phyloP scores from a whole-genome alignment of 2,113 vertebrate species.

The Arothron firmamentum region DNA sequence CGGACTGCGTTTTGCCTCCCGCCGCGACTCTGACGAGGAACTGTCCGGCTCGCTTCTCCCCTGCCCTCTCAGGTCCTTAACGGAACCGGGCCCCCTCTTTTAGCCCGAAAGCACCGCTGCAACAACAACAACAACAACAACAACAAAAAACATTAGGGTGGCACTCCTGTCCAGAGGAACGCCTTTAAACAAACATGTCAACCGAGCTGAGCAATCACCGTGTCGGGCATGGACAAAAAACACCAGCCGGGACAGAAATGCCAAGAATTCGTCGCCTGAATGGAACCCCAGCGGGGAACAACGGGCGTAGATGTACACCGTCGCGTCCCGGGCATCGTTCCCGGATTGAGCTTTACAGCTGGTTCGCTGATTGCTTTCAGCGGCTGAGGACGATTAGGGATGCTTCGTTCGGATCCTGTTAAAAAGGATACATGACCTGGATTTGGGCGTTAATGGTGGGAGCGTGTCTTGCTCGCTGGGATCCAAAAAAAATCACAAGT shows the following conservation, averaged over 20 bases:
- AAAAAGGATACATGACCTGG: slow-evolving; percentile 34
- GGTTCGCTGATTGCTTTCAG: slow-evolving; percentile 45
- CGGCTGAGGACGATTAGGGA: slow-evolving; percentile 55
- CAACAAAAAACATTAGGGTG: slow-evolving; percentile 24
- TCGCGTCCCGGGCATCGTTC: slow-evolving; percentile 35
- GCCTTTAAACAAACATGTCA: slow-evolving; percentile 52
- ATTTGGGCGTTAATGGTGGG: slow-evolving; percentile 29
- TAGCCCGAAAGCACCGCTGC: slow-evolving; percentile 14
- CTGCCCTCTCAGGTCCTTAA: neutral
- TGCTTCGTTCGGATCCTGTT: slow-evolving; percentile 30
- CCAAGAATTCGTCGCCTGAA: slow-evolving; percentile 50
- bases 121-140: too few relatives aligned
- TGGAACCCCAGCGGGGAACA: slow-evolving; percentile 26
- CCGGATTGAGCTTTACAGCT: slow-evolving; percentile 38
- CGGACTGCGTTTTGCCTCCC: slow-evolving; percentile 7
- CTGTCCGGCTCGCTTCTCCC: slow-evolving; percentile 5
- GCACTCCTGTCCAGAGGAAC: slow-evolving; percentile 43
- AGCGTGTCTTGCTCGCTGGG: slow-evolving; percentile 17
- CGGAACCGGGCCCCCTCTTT: neutral
- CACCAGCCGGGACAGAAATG: slow-evolving; percentile 38
- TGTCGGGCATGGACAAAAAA: slow-evolving; percentile 54
- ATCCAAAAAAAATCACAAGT: slow-evolving; percentile 43
- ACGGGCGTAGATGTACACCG: slow-evolving; percentile 30
- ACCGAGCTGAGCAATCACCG: slow-evolving; percentile 38
- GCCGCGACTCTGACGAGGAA: slow-evolving; percentile 12